phyloP scores from a whole-genome alignment of 2,888 invertebrate genomes.

The Hemaris fuciformis region DNA sequence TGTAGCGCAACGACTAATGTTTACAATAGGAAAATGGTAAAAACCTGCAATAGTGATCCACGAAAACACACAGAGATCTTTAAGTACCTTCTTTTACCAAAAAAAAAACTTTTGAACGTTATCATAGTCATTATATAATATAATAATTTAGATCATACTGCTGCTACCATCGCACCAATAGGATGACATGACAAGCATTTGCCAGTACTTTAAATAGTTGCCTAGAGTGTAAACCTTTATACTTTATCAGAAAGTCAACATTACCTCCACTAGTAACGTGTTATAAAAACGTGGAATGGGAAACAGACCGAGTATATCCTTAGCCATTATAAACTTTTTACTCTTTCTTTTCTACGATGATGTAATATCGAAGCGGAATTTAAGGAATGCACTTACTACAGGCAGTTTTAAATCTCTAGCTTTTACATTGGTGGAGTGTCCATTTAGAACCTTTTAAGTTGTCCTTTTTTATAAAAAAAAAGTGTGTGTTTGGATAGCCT shows the following conservation, averaged over 20 bases:
- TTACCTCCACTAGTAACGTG: neutral
- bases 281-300: neutral
- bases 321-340: constrained; percentile 3
- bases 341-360: constrained; percentile 12
- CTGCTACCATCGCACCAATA: too few species aligned
- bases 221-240: neutral
- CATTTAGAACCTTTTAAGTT: neutral
- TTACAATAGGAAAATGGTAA: too few species aligned
- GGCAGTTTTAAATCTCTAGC: neutral
- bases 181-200: too few species aligned
- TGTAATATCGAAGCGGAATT: constrained; percentile 13
- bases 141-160: too few species aligned
- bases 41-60: too few species aligned
- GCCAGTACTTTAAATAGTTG: neutral
- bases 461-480: too few species aligned
- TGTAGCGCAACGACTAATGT: too few species aligned
- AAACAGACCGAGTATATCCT: neutral
- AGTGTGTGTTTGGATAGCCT: too few species aligned
- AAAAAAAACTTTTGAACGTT: too few species aligned
- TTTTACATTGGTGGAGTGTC: neutral
- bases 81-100: too few species aligned
- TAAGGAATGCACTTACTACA: constrained; percentile 15
- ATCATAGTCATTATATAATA: too few species aligned
- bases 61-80: too few species aligned
- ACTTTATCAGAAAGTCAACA: neutral